A percentile compares a stretch with the other conserved stretches of the same genome.
Conservation (phyloP, 2,888 invertebrate species). For the Chaetogeoica ovagalla region DNA sequence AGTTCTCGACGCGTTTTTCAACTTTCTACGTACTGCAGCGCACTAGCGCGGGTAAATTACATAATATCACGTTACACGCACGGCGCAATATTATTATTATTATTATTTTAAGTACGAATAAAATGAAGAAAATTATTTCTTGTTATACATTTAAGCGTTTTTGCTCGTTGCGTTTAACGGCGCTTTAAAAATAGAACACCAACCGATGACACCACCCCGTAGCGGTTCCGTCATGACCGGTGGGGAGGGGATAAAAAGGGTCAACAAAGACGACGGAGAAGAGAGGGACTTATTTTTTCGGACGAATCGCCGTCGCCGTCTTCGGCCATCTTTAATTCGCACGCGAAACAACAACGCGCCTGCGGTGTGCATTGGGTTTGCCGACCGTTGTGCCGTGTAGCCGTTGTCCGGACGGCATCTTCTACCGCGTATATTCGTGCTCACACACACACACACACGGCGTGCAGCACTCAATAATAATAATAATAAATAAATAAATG, state of each 20-base stretch:
- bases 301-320: conserved; percentile 4
- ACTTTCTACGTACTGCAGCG: no score
- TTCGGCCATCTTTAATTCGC: conserved; percentile 19
- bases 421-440: no score
- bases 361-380: conserved; percentile 18
- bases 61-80: no score
- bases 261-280: neutral
- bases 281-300: conserved; percentile 11
- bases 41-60: no score
- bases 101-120: no score
- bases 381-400: no score
- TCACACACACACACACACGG: no score
- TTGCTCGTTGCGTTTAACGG: neutral
- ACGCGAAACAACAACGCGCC: neutral
- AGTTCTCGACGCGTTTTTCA: no score
- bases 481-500: no score
- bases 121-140: neutral
- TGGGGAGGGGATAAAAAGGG: conserved; percentile 9
- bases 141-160: neutral
- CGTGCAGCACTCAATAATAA: no score
- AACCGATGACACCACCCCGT: no score
- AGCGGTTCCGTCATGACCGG: neutral
- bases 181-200: conserved; percentile 17
- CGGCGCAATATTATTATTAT: neutral
- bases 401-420: no score